Percentiles rank a stretch among this genome's conserved stretches.
These are phyloP conservation scores for Lutjanus argentimaculatus DNA, from an alignment of 2,797 vertebrate species.

Conservation along the genomic window DNA sequence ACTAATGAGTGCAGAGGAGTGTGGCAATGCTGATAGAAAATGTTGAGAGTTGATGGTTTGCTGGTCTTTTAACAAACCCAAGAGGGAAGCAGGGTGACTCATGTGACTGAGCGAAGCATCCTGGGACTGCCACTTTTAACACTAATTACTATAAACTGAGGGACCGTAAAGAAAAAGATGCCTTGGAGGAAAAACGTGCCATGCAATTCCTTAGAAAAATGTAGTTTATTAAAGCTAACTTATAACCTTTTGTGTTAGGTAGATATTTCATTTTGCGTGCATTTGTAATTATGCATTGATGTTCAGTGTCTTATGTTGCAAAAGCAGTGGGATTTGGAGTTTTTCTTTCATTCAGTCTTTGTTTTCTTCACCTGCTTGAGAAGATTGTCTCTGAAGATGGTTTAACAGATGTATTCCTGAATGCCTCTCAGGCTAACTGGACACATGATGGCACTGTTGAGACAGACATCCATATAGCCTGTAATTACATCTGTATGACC, in stretches of 20 bases:
- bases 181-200: not conserved
- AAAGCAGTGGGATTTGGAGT: not conserved
- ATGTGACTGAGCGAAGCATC: conserved; percentile 51
- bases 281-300: not conserved
- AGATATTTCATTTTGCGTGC: not conserved
- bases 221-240: conserved; percentile 2
- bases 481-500: conserved; percentile 63
- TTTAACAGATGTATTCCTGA: conserved; percentile 7
- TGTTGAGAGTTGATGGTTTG: conserved; percentile 64
- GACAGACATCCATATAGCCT: conserved; percentile 46
- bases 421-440: conserved; percentile 27
- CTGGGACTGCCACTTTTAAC: conserved; percentile 65
- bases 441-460: conserved; percentile 87
- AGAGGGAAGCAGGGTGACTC: conserved; percentile 59
- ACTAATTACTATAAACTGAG: conserved; percentile 51
- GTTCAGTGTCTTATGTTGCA: not conserved
- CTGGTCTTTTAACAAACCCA: conserved; percentile 51
- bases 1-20: conserved; percentile 65
- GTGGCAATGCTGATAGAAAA: conserved; percentile 47
- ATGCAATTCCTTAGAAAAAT: not conserved
- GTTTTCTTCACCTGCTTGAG: conserved; percentile 11
- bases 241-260: not conserved
- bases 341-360: conserved; percentile 3
- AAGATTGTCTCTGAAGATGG: not conserved
- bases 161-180: not conserved